These are phyloP conservation scores for Ptycholaimellus sp. DNA, from an alignment of 2,888 invertebrate genomes.

Conservation along the genomic window DNA sequence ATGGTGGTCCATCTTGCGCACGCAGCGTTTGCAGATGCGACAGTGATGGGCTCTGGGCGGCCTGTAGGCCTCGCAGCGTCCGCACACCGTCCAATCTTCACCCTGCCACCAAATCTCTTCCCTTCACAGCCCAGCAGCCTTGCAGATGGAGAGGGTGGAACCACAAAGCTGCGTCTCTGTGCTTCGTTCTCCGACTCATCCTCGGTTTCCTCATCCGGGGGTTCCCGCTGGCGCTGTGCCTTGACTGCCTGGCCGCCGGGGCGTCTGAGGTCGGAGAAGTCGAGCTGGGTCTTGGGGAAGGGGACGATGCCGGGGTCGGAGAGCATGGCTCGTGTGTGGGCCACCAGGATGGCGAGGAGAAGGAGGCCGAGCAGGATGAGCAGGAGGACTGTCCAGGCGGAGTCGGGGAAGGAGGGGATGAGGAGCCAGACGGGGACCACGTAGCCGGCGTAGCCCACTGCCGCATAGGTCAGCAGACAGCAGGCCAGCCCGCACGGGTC, in stretches of 20 bases:
- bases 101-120: slow-evolving; percentile 11
- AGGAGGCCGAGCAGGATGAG: slow-evolving; percentile 53
- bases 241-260: too few species aligned
- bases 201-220: too few species aligned
- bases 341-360: slow-evolving; percentile 45
- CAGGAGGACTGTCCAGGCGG: slow-evolving; percentile 49
- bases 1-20: slow-evolving; percentile 59
- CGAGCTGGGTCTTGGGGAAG: slow-evolving; percentile 41
- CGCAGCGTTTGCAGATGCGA: slow-evolving; percentile 56
- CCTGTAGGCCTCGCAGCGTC: slow-evolving; percentile 47
- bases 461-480: slow-evolving; percentile 49
- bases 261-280: slow-evolving; percentile 50
- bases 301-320: slow-evolving; percentile 67
- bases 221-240: too few species aligned
- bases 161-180: too few species aligned
- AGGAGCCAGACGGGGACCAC: slow-evolving; percentile 60
- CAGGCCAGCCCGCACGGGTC: slow-evolving; percentile 66
- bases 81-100: slow-evolving; percentile 43
- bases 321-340: slow-evolving; percentile 58
- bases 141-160: too few species aligned
- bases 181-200: too few species aligned
- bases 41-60: slow-evolving; percentile 68
- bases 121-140: too few species aligned
- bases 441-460: slow-evolving; percentile 62
- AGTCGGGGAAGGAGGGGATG: slow-evolving; percentile 48